Evolutionary conservation across 2,113 vertebrate genomes (phyloP), one percentile per base, ranked within the genome.

Genomic region (Anarhynchus alexandrinus): DNA sequence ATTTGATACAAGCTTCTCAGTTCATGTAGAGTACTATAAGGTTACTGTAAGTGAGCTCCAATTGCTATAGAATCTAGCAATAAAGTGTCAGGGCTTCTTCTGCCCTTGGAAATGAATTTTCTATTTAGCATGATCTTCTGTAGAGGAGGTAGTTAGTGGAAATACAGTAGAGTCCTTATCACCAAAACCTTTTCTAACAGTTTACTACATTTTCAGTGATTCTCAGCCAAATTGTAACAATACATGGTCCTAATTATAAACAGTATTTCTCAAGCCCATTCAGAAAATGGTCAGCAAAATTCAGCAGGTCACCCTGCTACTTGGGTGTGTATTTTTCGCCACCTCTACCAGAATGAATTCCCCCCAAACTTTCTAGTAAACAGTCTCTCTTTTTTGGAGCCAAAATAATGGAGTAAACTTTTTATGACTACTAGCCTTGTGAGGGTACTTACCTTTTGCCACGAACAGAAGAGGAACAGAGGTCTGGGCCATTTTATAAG

Each of bases 21-120:
- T 94, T 95, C 94, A 96, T 95, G 94, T 82, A 95, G 88, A 97
- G 93, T 97, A 92, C 95, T 97, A 94, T 67, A 97, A 97, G 82
- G 86, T 96, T 95, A 94, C 58, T 96, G 57, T 95, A 95, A 90
- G 73, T 66, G 96, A 94, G 87, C 87, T 95, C 81, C 70, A 80
- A 13, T 97, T 97, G 93, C 96, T 97, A 94, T 95, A 96, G 93
- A 96, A 86, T 88, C n/a, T 78, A 97, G 97, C 97, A 97, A 97
- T 97, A 96, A 97, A 92, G 74, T 91, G 82, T 90, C 81, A 88
- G 65, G 66, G 86, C 77, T 91, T 38, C n/a, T 92, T 90, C 43
- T 88, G 54, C 84, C 92, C 88, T 97, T 92, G 93, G 71, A 72
- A 87, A 57, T 87, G 70, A 52, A 62, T 93, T 93, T 95, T 91